Percentiles rank a stretch among this genome's conserved stretches.
Evolutionary conservation across 2,888 invertebrate genomes (phyloP).

Genomic region (Toxonevra muliebris): DNA sequence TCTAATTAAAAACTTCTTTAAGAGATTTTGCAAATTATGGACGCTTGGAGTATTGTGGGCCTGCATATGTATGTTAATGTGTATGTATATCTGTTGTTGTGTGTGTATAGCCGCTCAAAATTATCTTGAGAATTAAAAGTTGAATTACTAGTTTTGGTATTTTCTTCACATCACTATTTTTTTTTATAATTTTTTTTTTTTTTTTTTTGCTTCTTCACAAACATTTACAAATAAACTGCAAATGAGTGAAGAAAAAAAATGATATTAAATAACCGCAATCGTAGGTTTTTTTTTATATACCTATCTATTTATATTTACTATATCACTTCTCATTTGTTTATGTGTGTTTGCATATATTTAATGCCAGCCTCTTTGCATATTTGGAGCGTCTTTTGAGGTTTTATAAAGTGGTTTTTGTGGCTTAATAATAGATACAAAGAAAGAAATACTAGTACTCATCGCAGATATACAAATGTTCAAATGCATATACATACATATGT

Average conservation of each 20-base stretch:
- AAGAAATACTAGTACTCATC: too few species aligned
- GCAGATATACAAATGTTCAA: too few species aligned
- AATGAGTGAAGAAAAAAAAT: neutral
- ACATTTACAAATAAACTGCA: neutral
- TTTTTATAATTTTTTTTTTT: neutral
- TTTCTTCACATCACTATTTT: slow-evolving; percentile 11
- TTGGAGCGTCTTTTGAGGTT: slow-evolving; percentile 24
- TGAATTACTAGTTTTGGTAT: slow-evolving; percentile 13
- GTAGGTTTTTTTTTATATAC: slow-evolving; percentile 8
- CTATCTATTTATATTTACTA: neutral
- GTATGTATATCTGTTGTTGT: neutral
- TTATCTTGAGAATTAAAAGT: slow-evolving; percentile 27
- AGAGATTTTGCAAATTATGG: neutral
- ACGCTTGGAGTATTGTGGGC: neutral
- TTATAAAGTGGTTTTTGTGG: slow-evolving; percentile 29
- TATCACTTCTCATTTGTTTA: neutral
- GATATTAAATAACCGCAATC: slow-evolving; percentile 17
- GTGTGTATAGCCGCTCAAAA: slow-evolving; percentile 12
- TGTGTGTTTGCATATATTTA: neutral
- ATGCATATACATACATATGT: neutral
- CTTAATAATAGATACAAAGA: neutral
- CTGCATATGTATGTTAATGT: neutral
- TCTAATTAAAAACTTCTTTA: slow-evolving; percentile 25
- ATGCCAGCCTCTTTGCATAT: slow-evolving; percentile 9
- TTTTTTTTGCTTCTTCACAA: neutral